Base-by-base conservation (phyloP, 2,113 vertebrate genomes). In the Cichladusa arquata region DNA sequence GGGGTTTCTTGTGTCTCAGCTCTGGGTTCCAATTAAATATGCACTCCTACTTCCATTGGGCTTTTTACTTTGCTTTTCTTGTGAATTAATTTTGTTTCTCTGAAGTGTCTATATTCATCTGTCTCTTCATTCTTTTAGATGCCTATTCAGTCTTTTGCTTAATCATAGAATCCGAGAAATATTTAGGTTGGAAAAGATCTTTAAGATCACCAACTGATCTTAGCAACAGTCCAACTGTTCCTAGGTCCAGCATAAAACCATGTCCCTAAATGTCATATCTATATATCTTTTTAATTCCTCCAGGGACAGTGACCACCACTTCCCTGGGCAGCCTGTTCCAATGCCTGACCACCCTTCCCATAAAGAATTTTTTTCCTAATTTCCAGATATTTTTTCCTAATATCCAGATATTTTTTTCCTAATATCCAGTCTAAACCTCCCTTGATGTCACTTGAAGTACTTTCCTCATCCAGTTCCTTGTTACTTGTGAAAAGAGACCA, bases 151-250 rank as follows among this genome's bases (percentile, higher is more conserved):
- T 54, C 8, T 7, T 84, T 64, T 16, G 8, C 20, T 33, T 66
- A 79, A 58, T n/a, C 31, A 51, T 7, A 57, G 17, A 67, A 28
- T 47, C 48, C 38, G 33, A 29, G 44, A 33, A 57, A 29, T 13
- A 31, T 53, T 26, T 26, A 58, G 3, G 4, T 58, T 72, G 45
- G 19, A 51, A 72, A 45, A 79, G 8, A 22, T 13, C 9, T 71
- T 45, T 40, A 45, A 8, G 24, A 34, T 40, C 24, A 58, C 9
- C 0, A 0, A 28, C 24, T 48, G 48, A 48, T 48, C 48, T 48
- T 48, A 48, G 23, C 48, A 48, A 48, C 47, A 58, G 16, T 50
- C 38, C 19, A 58, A 5, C 28, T 22, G 18, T 26, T 66, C 45
- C 38, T 25, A 47, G 23, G 38, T 26, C 20, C 11, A 51, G 23